phyloP scores from a whole-genome alignment of 2,888 invertebrate species.

The Adelognathus sp. region DNA sequence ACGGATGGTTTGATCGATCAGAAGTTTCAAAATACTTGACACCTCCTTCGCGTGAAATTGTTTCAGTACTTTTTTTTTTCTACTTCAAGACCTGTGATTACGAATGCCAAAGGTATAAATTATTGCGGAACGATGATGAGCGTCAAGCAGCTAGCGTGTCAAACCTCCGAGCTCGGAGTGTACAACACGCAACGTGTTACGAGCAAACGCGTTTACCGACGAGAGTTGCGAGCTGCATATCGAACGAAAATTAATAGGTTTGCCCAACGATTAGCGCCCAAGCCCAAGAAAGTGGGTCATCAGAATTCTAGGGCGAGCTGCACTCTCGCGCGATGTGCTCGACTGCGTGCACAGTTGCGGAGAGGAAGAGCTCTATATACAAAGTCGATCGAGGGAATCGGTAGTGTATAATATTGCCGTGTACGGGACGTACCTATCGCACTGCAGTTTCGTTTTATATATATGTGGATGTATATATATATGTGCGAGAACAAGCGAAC shows the following conservation, averaged over 20 bases:
- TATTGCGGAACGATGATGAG: neutral
- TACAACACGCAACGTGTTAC: slow-evolving; percentile 32
- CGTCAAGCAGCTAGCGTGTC: neutral
- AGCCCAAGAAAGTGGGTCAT: slow-evolving; percentile 49
- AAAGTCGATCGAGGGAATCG: neutral
- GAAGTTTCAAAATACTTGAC: too few relatives aligned
- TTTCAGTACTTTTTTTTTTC: neutral
- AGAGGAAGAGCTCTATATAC: neutral
- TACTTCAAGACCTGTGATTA: neutral
- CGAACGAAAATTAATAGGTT: slow-evolving; percentile 51
- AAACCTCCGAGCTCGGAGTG: neutral
- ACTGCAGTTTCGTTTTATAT: slow-evolving; percentile 25
- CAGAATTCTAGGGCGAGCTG: slow-evolving; percentile 27
- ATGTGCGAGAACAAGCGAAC: slow-evolving; percentile 20
- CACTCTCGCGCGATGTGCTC: neutral
- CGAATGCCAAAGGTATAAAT: neutral
- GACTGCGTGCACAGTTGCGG: neutral
- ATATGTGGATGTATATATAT: too few relatives aligned
- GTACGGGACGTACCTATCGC: neutral
- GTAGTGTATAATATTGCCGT: neutral
- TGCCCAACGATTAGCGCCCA: slow-evolving; percentile 42
- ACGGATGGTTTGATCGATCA: too few relatives aligned
- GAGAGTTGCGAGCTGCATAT: slow-evolving; percentile 11
- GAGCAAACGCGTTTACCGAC: neutral
- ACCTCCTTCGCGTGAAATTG: too few relatives aligned